These are phyloP conservation scores for Monopterus albus DNA, from an alignment of 2,113 vertebrate species.

Conservation along the genomic window DNA sequence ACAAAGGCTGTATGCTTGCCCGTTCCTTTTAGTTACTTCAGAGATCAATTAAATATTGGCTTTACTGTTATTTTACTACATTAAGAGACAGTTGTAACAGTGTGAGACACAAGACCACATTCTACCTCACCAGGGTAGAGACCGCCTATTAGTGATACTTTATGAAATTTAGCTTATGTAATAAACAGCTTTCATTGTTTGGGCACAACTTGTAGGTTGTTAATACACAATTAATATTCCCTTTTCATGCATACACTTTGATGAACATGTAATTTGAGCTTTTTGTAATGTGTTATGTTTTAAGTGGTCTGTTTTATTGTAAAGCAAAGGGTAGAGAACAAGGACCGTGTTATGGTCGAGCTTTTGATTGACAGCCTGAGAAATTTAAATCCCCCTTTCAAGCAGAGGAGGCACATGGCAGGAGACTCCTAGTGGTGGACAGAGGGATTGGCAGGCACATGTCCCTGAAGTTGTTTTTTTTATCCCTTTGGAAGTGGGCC, in stretches of 20 bases:
- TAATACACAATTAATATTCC: background rate
- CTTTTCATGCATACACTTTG: background rate
- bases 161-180: background rate
- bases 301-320: background rate
- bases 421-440: constrained; percentile 65
- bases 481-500: background rate
- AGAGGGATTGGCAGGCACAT: constrained; percentile 27
- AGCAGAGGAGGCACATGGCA: constrained; percentile 70
- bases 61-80: background rate
- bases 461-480: background rate
- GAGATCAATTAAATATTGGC: background rate
- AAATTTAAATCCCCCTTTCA: constrained; percentile 79
- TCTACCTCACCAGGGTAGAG: too few species aligned
- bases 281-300: background rate
- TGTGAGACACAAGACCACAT: background rate
- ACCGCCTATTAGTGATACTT: background rate
- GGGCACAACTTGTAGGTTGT: background rate
- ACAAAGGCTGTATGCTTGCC: background rate
- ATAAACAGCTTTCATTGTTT: constrained; percentile 17
- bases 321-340: constrained; percentile 25
- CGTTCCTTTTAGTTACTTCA: background rate
- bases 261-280: background rate
- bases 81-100: background rate
- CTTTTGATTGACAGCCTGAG: constrained; percentile 75
- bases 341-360: constrained; percentile 66